Conservation (phyloP, 2,888 invertebrate species). For the Ctena decussata region DNA sequence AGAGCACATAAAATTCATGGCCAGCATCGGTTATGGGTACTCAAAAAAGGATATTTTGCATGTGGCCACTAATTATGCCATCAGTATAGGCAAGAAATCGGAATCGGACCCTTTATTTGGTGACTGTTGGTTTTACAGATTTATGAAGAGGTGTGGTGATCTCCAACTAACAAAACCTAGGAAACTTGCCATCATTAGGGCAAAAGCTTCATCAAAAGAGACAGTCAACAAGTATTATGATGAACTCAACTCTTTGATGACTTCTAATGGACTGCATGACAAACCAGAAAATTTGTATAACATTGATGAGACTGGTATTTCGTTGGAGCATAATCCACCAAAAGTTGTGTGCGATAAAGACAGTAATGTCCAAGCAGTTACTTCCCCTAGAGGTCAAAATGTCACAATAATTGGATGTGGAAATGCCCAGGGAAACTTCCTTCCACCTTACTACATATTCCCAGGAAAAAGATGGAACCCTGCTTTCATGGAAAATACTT, state of each 20-base stretch:
- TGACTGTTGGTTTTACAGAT: background rate
- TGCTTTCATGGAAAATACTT: background rate
- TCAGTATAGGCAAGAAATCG: background rate
- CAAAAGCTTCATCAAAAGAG: background rate
- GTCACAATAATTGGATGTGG: background rate
- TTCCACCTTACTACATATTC: background rate
- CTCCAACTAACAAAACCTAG: background rate
- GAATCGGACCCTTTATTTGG: background rate
- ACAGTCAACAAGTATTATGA: background rate
- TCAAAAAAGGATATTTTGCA: background rate
- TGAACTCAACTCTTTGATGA: background rate
- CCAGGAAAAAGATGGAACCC: background rate
- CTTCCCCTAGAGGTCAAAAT: background rate
- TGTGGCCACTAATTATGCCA: background rate
- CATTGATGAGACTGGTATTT: constrained; percentile 13
- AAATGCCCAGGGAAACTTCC: background rate
- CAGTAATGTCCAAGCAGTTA: background rate
- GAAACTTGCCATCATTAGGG: background rate
- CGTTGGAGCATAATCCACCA: background rate
- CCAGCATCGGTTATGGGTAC: constrained; percentile 7
- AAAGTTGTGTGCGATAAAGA: background rate
- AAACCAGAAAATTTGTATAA: background rate
- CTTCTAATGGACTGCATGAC: background rate
- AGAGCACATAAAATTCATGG: background rate
- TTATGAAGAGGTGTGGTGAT: background rate